Evolutionary conservation across 1,140 invertebrate species (phyloP).

Genomic region (Solenopsis fugax): DNA sequence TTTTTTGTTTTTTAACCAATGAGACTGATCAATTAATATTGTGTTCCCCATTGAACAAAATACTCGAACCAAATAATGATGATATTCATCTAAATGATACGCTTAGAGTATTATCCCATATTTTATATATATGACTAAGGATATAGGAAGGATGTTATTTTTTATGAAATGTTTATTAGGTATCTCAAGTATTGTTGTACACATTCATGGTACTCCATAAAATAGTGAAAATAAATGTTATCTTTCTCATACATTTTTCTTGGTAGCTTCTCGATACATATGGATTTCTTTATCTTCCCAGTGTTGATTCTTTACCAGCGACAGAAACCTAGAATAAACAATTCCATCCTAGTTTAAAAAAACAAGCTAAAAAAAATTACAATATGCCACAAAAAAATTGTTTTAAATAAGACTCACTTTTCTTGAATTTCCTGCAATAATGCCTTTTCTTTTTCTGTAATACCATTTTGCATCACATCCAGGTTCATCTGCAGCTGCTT

Average conservation of each 20-base stretch:
- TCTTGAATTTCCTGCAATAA: slow-evolving; percentile 88
- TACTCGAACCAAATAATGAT: slow-evolving; percentile 17
- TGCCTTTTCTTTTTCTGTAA: slow-evolving; percentile 88
- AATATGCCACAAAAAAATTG: not conserved
- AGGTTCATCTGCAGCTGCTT: slow-evolving; percentile 89
- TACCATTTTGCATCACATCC: slow-evolving; percentile 85
- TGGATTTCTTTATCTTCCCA: slow-evolving; percentile 87
- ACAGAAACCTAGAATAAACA: slow-evolving; percentile 82
- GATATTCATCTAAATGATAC: not conserved
- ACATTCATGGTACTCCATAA: not conserved
- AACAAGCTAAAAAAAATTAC: not conserved
- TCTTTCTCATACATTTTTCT: slow-evolving; percentile 62
- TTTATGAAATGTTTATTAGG: slow-evolving; percentile 1
- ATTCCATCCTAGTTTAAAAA: slow-evolving; percentile 7
- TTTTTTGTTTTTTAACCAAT: not conserved
- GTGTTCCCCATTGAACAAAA: not conserved
- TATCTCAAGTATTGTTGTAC: not conserved
- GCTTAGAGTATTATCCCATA: not conserved
- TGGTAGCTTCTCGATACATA: slow-evolving; percentile 72
- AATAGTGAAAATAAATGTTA: slow-evolving; percentile 33
- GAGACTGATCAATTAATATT: slow-evolving; percentile 16
- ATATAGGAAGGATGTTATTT: not conserved
- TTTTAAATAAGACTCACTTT: slow-evolving; percentile 87
- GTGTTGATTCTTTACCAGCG: slow-evolving; percentile 80
- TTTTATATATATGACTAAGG: not conserved